A percentile compares a stretch with the other conserved stretches of the same genome.
These are phyloP conservation scores for Drosophila ananassae DNA, from an alignment of 1,140 invertebrate genomes.

Conservation along the genomic window DNA sequence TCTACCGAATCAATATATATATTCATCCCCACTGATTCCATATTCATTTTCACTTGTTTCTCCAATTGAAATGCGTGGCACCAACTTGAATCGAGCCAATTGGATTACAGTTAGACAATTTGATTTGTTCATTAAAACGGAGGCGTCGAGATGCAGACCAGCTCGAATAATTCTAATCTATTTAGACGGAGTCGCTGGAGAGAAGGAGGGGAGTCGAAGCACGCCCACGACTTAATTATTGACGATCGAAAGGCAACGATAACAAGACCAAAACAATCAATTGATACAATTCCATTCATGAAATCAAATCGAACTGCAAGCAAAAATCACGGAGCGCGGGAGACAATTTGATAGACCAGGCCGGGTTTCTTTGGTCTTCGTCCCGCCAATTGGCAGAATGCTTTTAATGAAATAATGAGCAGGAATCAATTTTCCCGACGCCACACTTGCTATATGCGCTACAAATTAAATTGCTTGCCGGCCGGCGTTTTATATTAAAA, in stretches of 20 bases:
- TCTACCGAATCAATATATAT: background rate
- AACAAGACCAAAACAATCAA: conserved; percentile 80
- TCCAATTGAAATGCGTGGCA: conserved; percentile 37
- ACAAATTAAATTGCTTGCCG: conserved; percentile 70
- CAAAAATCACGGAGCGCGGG: conserved; percentile 62
- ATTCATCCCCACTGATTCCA: background rate
- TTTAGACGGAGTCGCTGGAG: conserved; percentile 45
- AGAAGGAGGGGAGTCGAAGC: conserved; percentile 20
- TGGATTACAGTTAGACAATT: conserved; percentile 70
- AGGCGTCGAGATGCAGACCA: conserved; percentile 27
- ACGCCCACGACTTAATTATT: conserved; percentile 77
- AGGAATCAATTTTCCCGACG: conserved; percentile 75
- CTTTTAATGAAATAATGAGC: conserved; percentile 80
- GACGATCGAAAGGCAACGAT: conserved; percentile 76
- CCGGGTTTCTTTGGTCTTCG: conserved; percentile 3
- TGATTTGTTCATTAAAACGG: conserved; percentile 68
- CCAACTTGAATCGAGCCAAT: conserved; percentile 54
- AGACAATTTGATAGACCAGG: conserved; percentile 44
- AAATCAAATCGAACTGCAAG: conserved; percentile 79
- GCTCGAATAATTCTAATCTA: conserved; percentile 67
- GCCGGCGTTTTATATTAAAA: conserved; percentile 78
- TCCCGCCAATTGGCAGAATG: conserved; percentile 46
- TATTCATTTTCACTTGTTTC: conserved; percentile 13
- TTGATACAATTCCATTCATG: conserved; percentile 81
- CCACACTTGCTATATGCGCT: conserved; percentile 35